Conservation (phyloP, 2,888 invertebrate genomes). For the Blomia tropicalis region DNA sequence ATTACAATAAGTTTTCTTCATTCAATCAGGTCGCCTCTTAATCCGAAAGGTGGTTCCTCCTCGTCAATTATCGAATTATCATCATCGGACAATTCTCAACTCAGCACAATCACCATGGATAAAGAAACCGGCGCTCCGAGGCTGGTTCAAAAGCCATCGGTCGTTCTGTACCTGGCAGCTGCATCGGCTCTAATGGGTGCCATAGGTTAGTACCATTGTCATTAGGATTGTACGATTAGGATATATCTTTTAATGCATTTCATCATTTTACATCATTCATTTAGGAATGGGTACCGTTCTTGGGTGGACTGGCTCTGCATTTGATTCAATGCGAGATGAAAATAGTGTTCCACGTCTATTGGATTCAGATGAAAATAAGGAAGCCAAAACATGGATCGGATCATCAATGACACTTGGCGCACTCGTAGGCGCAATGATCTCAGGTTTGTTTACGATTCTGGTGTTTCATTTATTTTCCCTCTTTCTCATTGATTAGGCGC, state of each 20-base stretch:
- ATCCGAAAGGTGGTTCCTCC: conserved; percentile 10
- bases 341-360: conserved; percentile 15
- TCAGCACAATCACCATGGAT: not conserved
- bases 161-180: conserved; percentile 22
- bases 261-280: not conserved
- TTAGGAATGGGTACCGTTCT: conserved; percentile 25
- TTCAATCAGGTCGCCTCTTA: conserved; percentile 4
- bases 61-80: not conserved
- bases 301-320: conserved; percentile 28
- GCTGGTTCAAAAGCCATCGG: conserved; percentile 13
- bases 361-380: conserved; percentile 8
- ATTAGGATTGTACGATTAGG: conserved; percentile 23
- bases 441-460: conserved; percentile 16
- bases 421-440: conserved; percentile 27
- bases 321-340: conserved; percentile 23
- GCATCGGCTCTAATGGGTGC: conserved; percentile 26
- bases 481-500: not conserved
- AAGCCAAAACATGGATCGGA: conserved; percentile 27
- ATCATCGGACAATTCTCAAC: not conserved
- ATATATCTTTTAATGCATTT: not conserved
- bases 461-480: not conserved
- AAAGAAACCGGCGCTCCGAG: not conserved
- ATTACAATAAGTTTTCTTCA: no score
- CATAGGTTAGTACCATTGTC: conserved; percentile 21
- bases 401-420: conserved; percentile 28